Evolutionary conservation across 2,888 invertebrate genomes (phyloP).

Genomic region (Yponomeuta sedellus): DNA sequence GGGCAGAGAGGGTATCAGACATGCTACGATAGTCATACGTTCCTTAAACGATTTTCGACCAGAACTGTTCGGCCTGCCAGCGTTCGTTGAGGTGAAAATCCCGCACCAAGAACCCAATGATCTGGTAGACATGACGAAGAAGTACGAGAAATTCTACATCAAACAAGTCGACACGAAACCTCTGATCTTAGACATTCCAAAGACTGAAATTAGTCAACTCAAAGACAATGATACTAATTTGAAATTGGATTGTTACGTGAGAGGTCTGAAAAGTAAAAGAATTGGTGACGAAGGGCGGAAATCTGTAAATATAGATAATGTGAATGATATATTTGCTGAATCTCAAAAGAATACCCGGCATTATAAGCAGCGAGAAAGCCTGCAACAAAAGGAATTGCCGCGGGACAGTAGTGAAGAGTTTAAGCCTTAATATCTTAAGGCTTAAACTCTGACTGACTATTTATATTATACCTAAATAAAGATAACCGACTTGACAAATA

Average conservation of each 20-base stretch:
- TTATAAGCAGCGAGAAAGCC: not conserved
- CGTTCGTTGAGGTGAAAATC: conserved; percentile 48
- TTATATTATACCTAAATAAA: not conserved
- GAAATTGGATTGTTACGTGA: not conserved
- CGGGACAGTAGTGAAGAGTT: not conserved
- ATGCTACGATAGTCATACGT: conserved; percentile 80
- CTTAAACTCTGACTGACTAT: not conserved
- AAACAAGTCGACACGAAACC: not conserved
- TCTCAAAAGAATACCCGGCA: not conserved
- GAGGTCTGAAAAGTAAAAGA: not conserved
- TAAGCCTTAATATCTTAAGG: not conserved
- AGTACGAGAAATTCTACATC: not conserved
- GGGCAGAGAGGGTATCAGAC: conserved; percentile 32
- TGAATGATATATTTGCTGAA: not conserved
- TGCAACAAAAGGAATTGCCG: not conserved
- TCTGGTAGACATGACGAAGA: not conserved
- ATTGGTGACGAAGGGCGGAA: not conserved
- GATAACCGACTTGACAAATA: too few relatives aligned
- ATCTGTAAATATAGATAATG: not conserved
- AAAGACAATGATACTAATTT: not conserved
- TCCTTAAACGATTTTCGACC: conserved; percentile 87
- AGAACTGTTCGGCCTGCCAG: conserved; percentile 88
- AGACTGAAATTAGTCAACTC: not conserved
- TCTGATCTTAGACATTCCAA: not conserved
- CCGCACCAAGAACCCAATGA: not conserved